Percentiles rank a stretch among this genome's conserved stretches.
These are phyloP conservation scores for Oopsacas minuta DNA, from an alignment of 37 sponge, comb jelly and placozoan species.

Conservation along the genomic window DNA sequence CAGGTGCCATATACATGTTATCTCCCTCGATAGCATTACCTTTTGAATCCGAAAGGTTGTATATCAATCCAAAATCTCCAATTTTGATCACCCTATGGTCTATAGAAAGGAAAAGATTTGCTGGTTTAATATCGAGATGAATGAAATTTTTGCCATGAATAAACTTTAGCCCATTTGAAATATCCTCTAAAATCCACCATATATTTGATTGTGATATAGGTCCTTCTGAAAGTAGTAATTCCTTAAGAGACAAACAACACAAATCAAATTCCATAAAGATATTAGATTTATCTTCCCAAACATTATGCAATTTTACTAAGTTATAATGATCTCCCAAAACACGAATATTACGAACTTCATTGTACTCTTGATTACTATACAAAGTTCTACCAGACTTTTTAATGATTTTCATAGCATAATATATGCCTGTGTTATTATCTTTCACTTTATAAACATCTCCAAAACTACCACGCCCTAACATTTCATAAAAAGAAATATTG, in stretches of 20 bases:
- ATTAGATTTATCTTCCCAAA: background rate
- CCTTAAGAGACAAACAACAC: background rate
- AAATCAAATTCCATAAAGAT: background rate
- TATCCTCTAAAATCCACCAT: background rate
- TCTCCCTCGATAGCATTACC: background rate
- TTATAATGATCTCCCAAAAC: background rate
- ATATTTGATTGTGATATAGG: background rate
- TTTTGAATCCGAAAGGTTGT: background rate
- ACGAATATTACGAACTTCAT: background rate
- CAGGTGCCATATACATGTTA: constrained; percentile 7
- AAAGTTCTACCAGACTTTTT: background rate
- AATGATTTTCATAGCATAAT: background rate
- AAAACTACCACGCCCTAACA: background rate
- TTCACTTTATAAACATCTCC: background rate
- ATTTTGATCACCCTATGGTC: background rate
- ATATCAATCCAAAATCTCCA: background rate
- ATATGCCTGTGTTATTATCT: background rate
- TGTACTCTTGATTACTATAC: background rate
- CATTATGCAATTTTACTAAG: background rate
- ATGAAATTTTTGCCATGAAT: background rate
- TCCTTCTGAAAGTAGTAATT: background rate
- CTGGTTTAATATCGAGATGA: constrained; percentile 9
- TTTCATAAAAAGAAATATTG: background rate
- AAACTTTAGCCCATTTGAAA: background rate
- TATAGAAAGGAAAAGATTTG: background rate